Conservation (phyloP, 2,113 vertebrate genomes). For the Colinus virginianus region DNA sequence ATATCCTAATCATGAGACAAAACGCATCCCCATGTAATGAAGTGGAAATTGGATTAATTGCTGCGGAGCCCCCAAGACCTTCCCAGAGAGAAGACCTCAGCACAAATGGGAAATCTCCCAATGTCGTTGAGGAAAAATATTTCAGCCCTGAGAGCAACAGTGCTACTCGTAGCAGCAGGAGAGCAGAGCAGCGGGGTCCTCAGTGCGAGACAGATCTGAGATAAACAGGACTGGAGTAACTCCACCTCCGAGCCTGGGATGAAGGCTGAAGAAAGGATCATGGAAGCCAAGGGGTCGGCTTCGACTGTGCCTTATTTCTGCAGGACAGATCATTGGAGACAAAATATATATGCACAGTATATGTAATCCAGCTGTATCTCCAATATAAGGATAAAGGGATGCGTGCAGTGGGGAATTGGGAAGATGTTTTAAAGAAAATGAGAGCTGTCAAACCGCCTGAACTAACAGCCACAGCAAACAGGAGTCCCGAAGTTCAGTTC, state of each 20-base stretch:
- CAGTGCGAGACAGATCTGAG: neutral
- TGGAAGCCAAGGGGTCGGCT: neutral
- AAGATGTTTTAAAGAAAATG: neutral
- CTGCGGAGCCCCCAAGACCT: neutral
- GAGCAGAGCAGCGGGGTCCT: neutral
- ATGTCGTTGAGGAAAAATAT: neutral
- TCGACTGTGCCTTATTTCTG: neutral
- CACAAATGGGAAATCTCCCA: neutral
- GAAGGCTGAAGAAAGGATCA: neutral
- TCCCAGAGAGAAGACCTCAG: neutral
- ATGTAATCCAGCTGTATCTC: neutral
- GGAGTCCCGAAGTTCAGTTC: neutral
- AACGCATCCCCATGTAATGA: neutral
- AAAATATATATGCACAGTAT: neutral
- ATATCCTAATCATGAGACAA: neutral
- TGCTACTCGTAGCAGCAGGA: accelerated
- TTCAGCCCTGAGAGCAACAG: neutral
- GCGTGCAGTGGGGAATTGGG: neutral
- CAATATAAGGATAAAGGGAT: neutral
- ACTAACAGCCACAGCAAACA: neutral
- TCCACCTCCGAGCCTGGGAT: neutral
- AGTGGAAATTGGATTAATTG: slow-evolving; percentile 39
- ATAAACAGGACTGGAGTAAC: neutral
- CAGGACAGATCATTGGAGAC: neutral
- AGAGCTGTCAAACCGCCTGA: neutral